phyloP scores from a whole-genome alignment of 1,140 invertebrate genomes.

The Fopius arisanus region DNA sequence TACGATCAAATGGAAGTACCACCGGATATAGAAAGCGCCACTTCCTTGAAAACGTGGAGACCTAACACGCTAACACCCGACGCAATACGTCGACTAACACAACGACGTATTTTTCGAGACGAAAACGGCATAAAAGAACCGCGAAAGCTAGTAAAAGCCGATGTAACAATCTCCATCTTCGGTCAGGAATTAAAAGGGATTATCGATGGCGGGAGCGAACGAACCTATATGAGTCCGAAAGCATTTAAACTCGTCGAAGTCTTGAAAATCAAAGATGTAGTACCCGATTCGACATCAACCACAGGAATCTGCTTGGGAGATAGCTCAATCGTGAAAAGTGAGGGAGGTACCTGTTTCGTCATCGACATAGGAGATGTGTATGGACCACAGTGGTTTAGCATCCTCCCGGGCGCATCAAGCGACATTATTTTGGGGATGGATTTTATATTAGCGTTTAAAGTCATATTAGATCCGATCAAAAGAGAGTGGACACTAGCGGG shows the following conservation, averaged over 20 bases:
- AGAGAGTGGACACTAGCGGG: slow-evolving; percentile 19
- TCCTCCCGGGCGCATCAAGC: background rate
- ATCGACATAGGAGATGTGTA: too few species aligned
- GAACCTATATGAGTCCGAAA: slow-evolving; percentile 22
- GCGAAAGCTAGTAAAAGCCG: slow-evolving; percentile 14
- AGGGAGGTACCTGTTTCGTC: too few species aligned
- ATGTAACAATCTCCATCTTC: slow-evolving; percentile 27
- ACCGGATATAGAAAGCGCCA: too few species aligned
- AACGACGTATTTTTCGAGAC: slow-evolving; percentile 5
- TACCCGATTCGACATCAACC: background rate
- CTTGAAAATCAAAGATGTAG: slow-evolving; percentile 16
- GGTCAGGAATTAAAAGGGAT: slow-evolving; percentile 25
- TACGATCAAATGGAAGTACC: too few species aligned
- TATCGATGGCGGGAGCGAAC: slow-evolving; percentile 33
- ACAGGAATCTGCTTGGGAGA: slow-evolving; percentile 13
- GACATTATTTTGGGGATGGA: slow-evolving; percentile 20
- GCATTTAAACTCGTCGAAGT: slow-evolving; percentile 20
- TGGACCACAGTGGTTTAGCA: too few species aligned
- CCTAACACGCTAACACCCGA: background rate
- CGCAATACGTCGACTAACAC: background rate
- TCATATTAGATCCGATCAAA: background rate
- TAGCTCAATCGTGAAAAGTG: too few species aligned
- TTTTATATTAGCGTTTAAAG: slow-evolving; percentile 19
- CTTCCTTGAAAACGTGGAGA: background rate
- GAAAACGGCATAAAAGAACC: slow-evolving; percentile 6